A percentile compares a stretch with the other conserved stretches of the same genome.
These are phyloP conservation scores for Diplogasteroides magnus DNA, from an alignment of 1,140 invertebrate species.

Conservation along the genomic window DNA sequence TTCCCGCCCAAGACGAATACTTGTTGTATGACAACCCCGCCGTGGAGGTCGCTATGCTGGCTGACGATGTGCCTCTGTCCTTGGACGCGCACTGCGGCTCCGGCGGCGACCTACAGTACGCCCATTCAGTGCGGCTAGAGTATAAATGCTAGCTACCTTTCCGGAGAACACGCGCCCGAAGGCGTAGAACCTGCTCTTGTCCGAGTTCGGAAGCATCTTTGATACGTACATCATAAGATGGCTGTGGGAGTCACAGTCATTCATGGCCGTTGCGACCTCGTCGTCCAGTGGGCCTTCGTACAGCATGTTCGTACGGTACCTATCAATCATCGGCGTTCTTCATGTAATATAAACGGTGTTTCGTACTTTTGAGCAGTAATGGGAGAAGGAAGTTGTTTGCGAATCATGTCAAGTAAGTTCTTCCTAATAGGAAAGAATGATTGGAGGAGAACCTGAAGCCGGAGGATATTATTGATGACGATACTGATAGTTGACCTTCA, in stretches of 20 bases:
- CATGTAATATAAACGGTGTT: too few species aligned
- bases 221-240: constrained; percentile 99
- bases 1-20: constrained; percentile 99
- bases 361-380: too few species aligned
- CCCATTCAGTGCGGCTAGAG: not conserved
- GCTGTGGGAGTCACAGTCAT: constrained; percentile 88
- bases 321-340: too few species aligned
- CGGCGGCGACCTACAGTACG: constrained; percentile 75
- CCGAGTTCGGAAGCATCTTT: constrained; percentile 98
- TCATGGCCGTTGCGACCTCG: constrained; percentile 72
- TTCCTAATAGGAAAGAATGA: too few species aligned
- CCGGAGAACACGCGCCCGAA: constrained; percentile 99
- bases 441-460: too few species aligned
- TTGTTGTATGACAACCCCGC: constrained; percentile 86
- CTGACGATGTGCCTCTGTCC: constrained; percentile 93
- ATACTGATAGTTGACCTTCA: too few species aligned
- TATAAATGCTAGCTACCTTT: constrained; percentile 62
- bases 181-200: constrained; percentile 98
- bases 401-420: too few species aligned
- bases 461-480: too few species aligned
- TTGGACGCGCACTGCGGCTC: constrained; percentile 92
- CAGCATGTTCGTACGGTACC: constrained; percentile 97
- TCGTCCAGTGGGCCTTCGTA: constrained; percentile 96
- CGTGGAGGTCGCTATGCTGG: constrained; percentile 97
- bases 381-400: too few species aligned